Base-by-base conservation (phyloP, 2,888 invertebrate genomes). In the Cosmia pyralina region DNA sequence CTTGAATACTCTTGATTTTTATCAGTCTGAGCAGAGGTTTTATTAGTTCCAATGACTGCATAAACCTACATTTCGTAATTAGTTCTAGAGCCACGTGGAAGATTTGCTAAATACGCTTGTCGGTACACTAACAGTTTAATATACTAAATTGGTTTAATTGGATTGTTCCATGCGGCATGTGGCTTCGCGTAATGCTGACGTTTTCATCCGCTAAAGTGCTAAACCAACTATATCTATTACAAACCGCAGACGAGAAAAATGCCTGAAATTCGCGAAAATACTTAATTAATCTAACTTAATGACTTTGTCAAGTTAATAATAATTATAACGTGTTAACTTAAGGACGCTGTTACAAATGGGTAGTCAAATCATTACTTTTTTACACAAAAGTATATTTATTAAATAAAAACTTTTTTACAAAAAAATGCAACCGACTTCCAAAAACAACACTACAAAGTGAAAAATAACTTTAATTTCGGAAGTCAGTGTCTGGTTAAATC, bases 131-230 rank as follows among this genome's bases (percentile, higher is more conserved):
- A 81, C 79, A 75, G 63, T 77, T 74, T 82, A 77, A 69, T 79
- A 69, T 71, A 71, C 67, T 73, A 79, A 83, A 85, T 83, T 84
- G 79, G 83, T 83, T 75, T 84, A 84, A 84, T 82, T 84, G 84
- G 84, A 84, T 84, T 79, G 77, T 81, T 77, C 77, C 78, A 73
- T 69, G 70, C 71, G 62, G 50, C 60, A 69, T 79, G 79, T 75
- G 85, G 85, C 83, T 85, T 85, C 85, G 58, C 72, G 17, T 44
- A 22, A 28, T 62, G 60, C 67, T 75, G 70, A 80, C 67, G 67
- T 67, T 34, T 50, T 55, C 70, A 76, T 62, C 50, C 72, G 71
- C 57, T 74, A 62, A 74, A 66, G 34, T 75, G 60, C 60, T 67
- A 68, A 75, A 57, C 63, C 28, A 55, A 44, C 63, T 66, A 60